Evolutionary conservation across 2,888 invertebrate genomes (phyloP), one percentile per base, ranked within the genome.

Genomic region (Cataglyphis altisquamis): DNA sequence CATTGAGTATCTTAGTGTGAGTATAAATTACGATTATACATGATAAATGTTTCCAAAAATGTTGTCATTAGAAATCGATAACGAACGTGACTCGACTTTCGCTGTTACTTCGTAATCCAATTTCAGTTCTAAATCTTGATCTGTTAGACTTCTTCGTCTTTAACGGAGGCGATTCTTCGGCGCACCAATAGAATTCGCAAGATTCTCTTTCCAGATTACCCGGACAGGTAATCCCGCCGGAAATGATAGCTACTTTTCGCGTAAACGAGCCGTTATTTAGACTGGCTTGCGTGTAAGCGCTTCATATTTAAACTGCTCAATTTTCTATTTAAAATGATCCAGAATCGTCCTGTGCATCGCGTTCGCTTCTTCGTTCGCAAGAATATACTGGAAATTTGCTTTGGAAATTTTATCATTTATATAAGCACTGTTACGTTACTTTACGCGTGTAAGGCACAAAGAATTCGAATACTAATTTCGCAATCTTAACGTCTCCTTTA

Each of bases 171-270:
- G 48, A 32, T 57, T 67, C 2, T n/a, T 21, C 67, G 15, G 25
- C 52, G 18, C 8, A 18, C 39, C 25, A 41, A n/a, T 52, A 45
- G 70, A 64, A 64, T 72, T 66, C 86, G 87, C 82, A 82, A 90
- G 90, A 91, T 90, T 90, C 88, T 85, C 90, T 87, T 88, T 84
- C 80, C 80, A 88, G 91, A 91, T 91, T 91, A 88, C 67, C 72
- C 73, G 84, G 80, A 63, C 73, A 83, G 82, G 87, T 86, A 83
- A 89, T 89, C 82, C 73, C 64, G 81, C 82, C 84, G 86, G 90
- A 89, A 90, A 91, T 91, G 87, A 89, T 89, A 83, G 87, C 87
- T 73, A 87, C 89, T 91, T 88, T 86, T 86, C 84, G 86, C 85
- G 87, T 83, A 84, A 88, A 88, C 90, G 90, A 84, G 86, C 85